Evolutionary conservation across 2,888 invertebrate species (phyloP).

Genomic region (Cacoxenus indagator): DNA sequence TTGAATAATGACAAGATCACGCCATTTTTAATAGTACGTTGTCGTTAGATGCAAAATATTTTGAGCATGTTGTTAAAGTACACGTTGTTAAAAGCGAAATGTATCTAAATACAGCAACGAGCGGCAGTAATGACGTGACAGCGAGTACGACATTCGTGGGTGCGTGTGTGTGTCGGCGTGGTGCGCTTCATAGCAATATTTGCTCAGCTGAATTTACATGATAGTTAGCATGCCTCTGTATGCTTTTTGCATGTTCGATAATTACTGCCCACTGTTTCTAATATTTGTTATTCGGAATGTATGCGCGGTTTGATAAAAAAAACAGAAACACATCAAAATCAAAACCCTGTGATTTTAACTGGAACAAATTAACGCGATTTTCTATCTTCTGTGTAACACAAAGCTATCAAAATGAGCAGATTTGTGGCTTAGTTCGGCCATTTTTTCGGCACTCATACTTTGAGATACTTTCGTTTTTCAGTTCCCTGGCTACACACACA

Average conservation of each 20-base stretch:
- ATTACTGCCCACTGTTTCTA: not conserved
- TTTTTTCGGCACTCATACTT: constrained; percentile 28
- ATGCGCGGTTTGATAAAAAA: not conserved
- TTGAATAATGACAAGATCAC: constrained; percentile 40
- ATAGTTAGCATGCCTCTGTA: constrained; percentile 45
- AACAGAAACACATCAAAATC: not conserved
- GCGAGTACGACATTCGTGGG: not conserved
- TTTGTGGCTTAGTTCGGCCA: not conserved
- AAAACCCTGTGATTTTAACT: not conserved
- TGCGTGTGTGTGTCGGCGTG: not conserved
- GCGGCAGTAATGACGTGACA: constrained; percentile 43
- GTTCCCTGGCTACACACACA: constrained; percentile 17
- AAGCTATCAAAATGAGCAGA: not conserved
- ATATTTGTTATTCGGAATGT: not conserved
- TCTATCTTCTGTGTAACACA: not conserved
- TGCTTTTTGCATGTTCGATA: constrained; percentile 23
- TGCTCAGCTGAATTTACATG: constrained; percentile 52
- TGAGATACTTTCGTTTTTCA: constrained; percentile 26
- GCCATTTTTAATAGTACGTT: constrained; percentile 48
- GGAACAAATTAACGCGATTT: constrained; percentile 11
- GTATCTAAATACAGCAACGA: not conserved
- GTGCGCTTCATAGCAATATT: constrained; percentile 47
- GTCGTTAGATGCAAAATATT: not conserved
- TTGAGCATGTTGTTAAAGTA: constrained; percentile 1
- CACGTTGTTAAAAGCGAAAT: not conserved